Evolutionary conservation across 2,888 invertebrate genomes (phyloP).

Genomic region (Theretra japonica): DNA sequence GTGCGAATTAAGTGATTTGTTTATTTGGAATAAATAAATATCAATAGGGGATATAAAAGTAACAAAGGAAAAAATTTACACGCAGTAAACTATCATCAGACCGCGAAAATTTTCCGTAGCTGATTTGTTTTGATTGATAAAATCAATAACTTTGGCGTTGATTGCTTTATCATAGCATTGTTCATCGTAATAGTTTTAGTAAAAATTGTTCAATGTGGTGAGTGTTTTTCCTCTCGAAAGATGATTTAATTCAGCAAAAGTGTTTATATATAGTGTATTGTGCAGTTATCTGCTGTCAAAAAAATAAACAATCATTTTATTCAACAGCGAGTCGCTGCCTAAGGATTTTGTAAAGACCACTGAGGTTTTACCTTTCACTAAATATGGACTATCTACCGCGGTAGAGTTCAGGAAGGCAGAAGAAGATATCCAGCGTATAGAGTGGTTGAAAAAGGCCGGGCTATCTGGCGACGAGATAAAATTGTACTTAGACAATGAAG

Average conservation of each 20-base stretch:
- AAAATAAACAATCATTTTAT: background rate
- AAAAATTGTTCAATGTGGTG: background rate
- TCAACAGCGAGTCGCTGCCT: slow-evolving; percentile 55
- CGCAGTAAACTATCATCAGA: background rate
- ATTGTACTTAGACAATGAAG: slow-evolving; percentile 76
- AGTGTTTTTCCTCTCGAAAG: slow-evolving; percentile 2
- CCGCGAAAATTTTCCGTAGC: background rate
- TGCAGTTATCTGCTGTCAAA: background rate
- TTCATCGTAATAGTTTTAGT: background rate
- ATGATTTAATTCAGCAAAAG: background rate
- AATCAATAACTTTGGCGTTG: background rate
- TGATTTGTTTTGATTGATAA: slow-evolving; percentile 29
- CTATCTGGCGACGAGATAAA: slow-evolving; percentile 79
- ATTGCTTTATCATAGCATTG: background rate
- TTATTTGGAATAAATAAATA: background rate
- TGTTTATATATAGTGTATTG: background rate
- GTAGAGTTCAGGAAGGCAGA: slow-evolving; percentile 73
- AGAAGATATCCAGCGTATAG: slow-evolving; percentile 55
- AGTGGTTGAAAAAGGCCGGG: slow-evolving; percentile 77
- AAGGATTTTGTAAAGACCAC: slow-evolving; percentile 73
- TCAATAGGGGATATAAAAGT: background rate
- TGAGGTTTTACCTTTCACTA: slow-evolving; percentile 71
- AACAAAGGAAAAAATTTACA: background rate
- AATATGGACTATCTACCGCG: slow-evolving; percentile 74
- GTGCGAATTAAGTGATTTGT: background rate